Percentiles rank a stretch among this genome's conserved stretches.
phyloP scores from a whole-genome alignment of 2,797 vertebrate species.

The Pseudotriccus pelzelni region DNA sequence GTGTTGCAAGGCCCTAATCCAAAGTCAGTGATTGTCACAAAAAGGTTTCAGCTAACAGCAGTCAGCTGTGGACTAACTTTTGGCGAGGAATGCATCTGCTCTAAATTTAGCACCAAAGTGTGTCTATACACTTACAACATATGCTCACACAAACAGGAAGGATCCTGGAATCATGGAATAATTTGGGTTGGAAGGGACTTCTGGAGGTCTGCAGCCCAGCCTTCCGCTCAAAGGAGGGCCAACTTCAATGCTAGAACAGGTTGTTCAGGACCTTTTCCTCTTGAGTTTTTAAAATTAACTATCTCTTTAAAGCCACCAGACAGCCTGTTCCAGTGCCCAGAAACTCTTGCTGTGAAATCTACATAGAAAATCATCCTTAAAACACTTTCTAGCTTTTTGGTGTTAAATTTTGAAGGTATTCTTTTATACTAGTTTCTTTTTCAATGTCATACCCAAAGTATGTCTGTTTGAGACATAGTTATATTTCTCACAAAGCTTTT shows the following conservation, averaged over 20 bases:
- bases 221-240: neutral
- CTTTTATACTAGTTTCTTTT: neutral
- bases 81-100: neutral
- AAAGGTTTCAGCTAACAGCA: neutral
- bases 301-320: neutral
- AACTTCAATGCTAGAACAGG: fast-evolving
- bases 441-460: neutral
- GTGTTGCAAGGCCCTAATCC: neutral
- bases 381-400: neutral
- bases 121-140: neutral
- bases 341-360: neutral
- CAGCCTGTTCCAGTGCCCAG: neutral
- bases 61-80: neutral
- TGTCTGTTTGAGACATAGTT: neutral
- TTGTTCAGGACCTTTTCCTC: neutral
- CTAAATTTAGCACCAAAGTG: neutral
- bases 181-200: neutral
- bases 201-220: neutral
- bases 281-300: neutral
- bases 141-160: neutral
- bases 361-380: neutral
- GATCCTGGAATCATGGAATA: neutral
- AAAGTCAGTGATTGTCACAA: neutral
- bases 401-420: neutral
- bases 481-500: neutral